Evolutionary conservation across 2,113 vertebrate species (phyloP), one percentile per base, ranked within the genome.

Genomic region (Ranitomeya imitator): DNA sequence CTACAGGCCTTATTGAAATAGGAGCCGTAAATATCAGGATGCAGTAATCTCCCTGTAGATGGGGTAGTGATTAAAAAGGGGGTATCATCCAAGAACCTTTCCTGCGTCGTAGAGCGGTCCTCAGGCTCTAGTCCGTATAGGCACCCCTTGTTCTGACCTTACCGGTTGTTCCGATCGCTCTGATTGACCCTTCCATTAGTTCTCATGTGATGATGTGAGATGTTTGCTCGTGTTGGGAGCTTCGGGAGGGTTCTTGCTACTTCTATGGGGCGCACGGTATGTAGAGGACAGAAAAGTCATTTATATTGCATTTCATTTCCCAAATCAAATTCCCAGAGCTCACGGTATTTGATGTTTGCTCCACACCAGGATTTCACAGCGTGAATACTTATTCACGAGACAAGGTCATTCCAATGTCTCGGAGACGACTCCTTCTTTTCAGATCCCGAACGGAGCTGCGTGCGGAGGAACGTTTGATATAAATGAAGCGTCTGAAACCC

Each of bases 381-480:
- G 23, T 18, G 79, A 81, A 45, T 81, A 45, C 26, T 31, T 31
- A 81, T 81, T 81, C 59, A 26, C 45, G 16, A 81, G 57, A 81
- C 57, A 81, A 81, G 79, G 79, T 61, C 57, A 61, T 31, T 18
- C 45, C 61, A 60, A 60, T 31, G 55, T 31, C 57, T 31, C 26
- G 12, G 26, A 61, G 26, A 15, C 23, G 13, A 61, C 61, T 81
- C 31, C 10, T 18, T 31, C 52, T 31, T 61, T 61, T 61, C 31
- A 81, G 23, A 59, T 80, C 55, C 14, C 12, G 23, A 26, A 31
- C 6, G 26, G 55, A 80, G n/a, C 55, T 16, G 55, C 79, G 5
- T 31, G 79, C 79, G 37, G 79, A 81, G 59, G 11, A 81, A 81
- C 26, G 23, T 61, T 31, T 81, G 55, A 81, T 81, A 37, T 61